Evolutionary conservation across 2,797 vertebrate species (phyloP), one percentile per base, ranked within the genome.

Genomic region (Sebastes kiyomatsui): DNA sequence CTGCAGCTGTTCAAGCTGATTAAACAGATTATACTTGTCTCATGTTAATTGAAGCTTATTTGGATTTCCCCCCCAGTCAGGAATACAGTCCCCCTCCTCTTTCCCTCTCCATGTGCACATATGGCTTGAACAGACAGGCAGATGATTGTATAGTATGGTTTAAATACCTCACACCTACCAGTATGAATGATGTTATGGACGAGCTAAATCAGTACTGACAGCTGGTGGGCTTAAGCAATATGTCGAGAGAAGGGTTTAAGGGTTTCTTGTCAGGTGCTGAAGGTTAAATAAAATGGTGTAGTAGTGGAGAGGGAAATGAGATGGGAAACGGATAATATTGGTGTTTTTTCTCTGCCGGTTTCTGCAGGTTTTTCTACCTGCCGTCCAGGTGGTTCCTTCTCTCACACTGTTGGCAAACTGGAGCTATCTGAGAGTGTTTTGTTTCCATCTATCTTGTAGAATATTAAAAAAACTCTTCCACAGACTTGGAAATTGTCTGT

Each of bases 21-120:
- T 90, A 83, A 90, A 89, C 76, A 79, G 80, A 92, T 91, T 91
- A 88, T 28, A 46, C 77, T 79, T 85, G 78, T 90, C 85, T 89
- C 69, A 66, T 70, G 77, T 90, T 90, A 92, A 93, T 89, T 90
- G 67, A 80, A 32, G 80, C 79, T 83, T 86, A 75, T 88, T 85
- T 81, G 70, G 82, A 86, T 78, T 74, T 65, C 67, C 46, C 66
- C 52, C 65, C 66, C 84, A 77, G 77, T 73, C 71, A 72, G 58
- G 74, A 82, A 27, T 82, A 67, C 77, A 77, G 80, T 79, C 80
- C 42, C 30, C 28, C 55, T 64, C 58, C 72, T 49, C 38, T 18
- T 56, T 35, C 14, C 8, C 49, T 60, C 52, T 59, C 49, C 38
- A 30, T 79, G 77, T 75, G 80, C 85, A 72, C 81, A 86, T 22